Percentiles rank a stretch among this genome's conserved stretches.
These are phyloP conservation scores for Orthonyx spaldingii DNA, from an alignment of 2,113 vertebrate species.

Conservation along the genomic window DNA sequence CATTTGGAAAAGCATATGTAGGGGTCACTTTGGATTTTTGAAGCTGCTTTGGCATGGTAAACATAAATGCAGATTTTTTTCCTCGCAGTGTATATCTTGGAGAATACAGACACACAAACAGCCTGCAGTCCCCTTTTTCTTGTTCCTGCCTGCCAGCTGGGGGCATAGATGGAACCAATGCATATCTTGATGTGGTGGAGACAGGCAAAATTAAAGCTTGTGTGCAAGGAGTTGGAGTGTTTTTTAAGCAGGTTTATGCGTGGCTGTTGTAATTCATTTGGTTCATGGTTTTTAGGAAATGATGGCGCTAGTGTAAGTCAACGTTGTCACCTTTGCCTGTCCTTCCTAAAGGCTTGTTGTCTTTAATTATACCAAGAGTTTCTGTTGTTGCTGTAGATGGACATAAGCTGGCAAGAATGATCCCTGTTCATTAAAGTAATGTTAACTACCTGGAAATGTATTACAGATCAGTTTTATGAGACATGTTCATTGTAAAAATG, in stretches of 20 bases:
- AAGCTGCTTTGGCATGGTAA: not conserved
- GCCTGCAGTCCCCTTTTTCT: not conserved
- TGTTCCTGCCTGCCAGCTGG: not conserved
- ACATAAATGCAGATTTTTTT: not conserved
- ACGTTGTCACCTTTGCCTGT: not conserved
- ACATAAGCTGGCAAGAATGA: not conserved
- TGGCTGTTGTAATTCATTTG: not conserved
- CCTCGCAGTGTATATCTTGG: not conserved
- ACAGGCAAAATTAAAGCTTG: not conserved
- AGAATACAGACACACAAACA: not conserved
- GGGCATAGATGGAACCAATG: not conserved
- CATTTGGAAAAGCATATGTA: not conserved
- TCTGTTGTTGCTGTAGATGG: not conserved
- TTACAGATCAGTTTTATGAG: not conserved
- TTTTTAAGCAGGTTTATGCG: not conserved
- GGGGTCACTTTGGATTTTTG: not conserved
- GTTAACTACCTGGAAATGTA: not conserved
- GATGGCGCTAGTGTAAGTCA: not conserved
- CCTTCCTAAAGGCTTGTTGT: not conserved
- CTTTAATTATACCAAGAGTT: not conserved
- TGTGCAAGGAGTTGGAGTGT: not conserved
- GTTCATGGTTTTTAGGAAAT: not conserved
- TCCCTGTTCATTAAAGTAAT: not conserved
- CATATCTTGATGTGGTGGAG: not conserved
- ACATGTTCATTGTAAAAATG: accelerated